Conservation (phyloP, 2,113 vertebrate species). For the Eublepharis macularius region DNA sequence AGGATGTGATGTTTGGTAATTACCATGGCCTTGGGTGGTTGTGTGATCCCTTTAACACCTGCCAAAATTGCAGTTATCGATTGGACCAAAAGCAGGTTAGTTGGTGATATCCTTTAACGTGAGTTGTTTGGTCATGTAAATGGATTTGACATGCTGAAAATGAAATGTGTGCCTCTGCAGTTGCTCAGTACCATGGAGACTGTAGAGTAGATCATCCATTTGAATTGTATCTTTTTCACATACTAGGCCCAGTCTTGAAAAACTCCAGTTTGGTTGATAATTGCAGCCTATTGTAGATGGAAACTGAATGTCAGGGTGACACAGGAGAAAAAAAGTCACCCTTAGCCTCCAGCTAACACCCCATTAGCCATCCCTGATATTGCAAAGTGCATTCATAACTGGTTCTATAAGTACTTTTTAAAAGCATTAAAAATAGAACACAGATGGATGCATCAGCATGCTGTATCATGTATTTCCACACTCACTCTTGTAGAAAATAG, state of each 20-base stretch:
- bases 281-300: background rate
- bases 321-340: background rate
- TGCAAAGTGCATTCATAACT: background rate
- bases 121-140: background rate
- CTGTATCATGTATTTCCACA: background rate
- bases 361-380: background rate
- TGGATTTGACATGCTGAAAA: background rate
- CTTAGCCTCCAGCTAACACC: background rate
- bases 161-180: background rate
- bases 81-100: background rate
- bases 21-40: background rate
- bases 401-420: background rate
- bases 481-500: background rate
- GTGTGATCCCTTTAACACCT: background rate
- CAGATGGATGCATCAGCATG: background rate
- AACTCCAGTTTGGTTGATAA: background rate
- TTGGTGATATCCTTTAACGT: background rate
- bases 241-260: background rate
- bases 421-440: no score
- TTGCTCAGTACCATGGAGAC: background rate
- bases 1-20: background rate
- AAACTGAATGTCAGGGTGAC: background rate
- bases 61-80: constrained; percentile 7
- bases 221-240: background rate
- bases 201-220: background rate